phyloP scores from a whole-genome alignment of 53 echinoderm and acorn worm genomes.

The Holothuria scabra region DNA sequence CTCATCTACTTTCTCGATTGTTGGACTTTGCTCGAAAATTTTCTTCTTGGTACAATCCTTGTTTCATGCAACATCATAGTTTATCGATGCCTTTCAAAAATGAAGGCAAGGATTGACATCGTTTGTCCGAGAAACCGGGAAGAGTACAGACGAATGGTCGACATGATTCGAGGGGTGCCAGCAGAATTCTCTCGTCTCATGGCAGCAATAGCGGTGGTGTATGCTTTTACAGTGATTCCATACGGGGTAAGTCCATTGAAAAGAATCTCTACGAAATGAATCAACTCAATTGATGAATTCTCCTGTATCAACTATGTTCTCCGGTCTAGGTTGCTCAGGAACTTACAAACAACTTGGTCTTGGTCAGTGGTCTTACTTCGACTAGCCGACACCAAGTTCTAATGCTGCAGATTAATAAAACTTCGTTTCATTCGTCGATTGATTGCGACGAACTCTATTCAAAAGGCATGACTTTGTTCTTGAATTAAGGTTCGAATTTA shows the following conservation, averaged over 20 bases:
- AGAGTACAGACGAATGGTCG: slow-evolving; percentile 88
- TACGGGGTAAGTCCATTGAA: slow-evolving; percentile 76
- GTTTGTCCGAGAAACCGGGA: slow-evolving; percentile 86
- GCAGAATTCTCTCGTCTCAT: slow-evolving; percentile 92
- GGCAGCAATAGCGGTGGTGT: slow-evolving; percentile 81
- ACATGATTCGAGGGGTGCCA: slow-evolving; percentile 87
- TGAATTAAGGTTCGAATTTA: too few species aligned
- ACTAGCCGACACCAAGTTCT: too few species aligned
- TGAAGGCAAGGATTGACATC: slow-evolving; percentile 65
- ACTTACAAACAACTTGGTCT: too few species aligned
- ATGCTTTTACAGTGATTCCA: slow-evolving; percentile 78
- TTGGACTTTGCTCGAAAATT: slow-evolving; percentile 68
- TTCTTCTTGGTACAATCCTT: slow-evolving; percentile 59
- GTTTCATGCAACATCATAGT: slow-evolving; percentile 85
- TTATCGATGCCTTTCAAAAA: slow-evolving; percentile 72
- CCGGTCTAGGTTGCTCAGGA: too few species aligned
- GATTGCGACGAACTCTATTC: too few species aligned
- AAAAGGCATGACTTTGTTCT: too few species aligned
- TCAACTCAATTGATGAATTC: too few species aligned
- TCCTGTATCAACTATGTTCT: too few species aligned
- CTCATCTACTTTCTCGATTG: slow-evolving; percentile 63
- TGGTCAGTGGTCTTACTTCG: too few species aligned
- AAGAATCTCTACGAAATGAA: too few species aligned
- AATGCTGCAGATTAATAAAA: too few species aligned
- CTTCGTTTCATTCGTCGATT: too few species aligned